Evolutionary conservation across 2,797 vertebrate genomes (phyloP), one percentile per base, ranked within the genome.

Genomic region (Syngnathus acus): DNA sequence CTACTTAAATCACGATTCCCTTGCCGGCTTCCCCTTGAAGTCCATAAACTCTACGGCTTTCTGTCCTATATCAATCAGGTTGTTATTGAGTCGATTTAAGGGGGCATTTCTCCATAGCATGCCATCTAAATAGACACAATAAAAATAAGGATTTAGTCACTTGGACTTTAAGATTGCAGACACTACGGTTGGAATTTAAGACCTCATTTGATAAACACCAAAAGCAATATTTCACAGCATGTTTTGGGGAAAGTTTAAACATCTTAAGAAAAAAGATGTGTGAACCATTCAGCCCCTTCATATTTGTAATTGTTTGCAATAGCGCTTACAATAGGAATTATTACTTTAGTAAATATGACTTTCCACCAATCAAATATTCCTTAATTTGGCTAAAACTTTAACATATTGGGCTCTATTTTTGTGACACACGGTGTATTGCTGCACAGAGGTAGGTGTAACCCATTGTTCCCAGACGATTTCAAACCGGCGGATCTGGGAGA

Each of bases 71-170:
- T 62, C 60, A 47, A 13, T 62, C 40, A 9, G 42, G 23, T 45
- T 45, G 60, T 45, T 62, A 45, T 9, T 43, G 60, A 43, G 40
- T 62, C 43, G 16, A 62, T 62, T 62, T 62, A 62, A 62, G 59
- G 23, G 59, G 59, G 13, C 59, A 21, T 21, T 43, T 62, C 59
- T n/a, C 59, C 10, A 43, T 6, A 43, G 59, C n/a, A 43, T 19
- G 11, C 11, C 43, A n/a, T 43, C 19, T 16, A n/a, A 62, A 23
- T 43, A 23, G 39, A 62, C 13, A 23, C 16, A 6, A 45, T 45
- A 26, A 62, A 62, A 45, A 43, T 11, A 23, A 14, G 13, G 10
- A 7, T 62, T 16, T 62, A 43, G 40, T 45, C n/a, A 45, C 60
- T n/a, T 26, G 42, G 50, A 19, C 50, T 51, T 51, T 51, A 4